These are phyloP conservation scores for Glaucomys volans DNA, from an alignment of 2,113 vertebrate genomes.

Conservation along the genomic window DNA sequence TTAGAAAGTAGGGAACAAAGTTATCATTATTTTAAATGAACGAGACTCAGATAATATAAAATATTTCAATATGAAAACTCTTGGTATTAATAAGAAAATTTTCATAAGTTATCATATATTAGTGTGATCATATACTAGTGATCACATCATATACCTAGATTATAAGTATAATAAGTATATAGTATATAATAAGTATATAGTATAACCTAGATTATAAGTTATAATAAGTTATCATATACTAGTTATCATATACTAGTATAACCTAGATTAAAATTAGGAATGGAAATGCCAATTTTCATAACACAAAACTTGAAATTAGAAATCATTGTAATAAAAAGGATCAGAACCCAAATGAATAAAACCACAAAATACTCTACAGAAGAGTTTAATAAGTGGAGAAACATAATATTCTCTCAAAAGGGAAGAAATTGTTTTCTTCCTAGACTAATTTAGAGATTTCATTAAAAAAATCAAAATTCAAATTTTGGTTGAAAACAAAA, in stretches of 20 bases:
- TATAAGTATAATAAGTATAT: too few species aligned
- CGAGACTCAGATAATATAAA: not conserved
- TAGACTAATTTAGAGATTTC: not conserved
- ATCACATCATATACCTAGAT: not conserved
- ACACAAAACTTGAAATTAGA: not conserved
- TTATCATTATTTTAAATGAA: not conserved
- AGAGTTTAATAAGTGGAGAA: not conserved
- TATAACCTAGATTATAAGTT: too few species aligned
- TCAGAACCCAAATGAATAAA: not conserved
- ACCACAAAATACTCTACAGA: not conserved
- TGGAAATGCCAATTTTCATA: not conserved
- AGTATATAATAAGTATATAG: too few species aligned
- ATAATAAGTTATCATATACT: too few species aligned
- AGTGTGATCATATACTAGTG: not conserved
- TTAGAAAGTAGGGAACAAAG: not conserved
- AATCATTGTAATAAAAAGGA: not conserved
- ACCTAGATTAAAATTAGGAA: not conserved
- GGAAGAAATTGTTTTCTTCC: not conserved
- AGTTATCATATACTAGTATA: not conserved
- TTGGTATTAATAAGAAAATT: not conserved
- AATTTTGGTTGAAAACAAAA: not conserved
- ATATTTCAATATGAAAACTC: not conserved
- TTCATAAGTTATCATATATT: not conserved
- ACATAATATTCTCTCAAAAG: not conserved
- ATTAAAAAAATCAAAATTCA: not conserved